Evolutionary conservation across 2,797 vertebrate species (phyloP).

Genomic region (Macroramphosus scolopax): DNA sequence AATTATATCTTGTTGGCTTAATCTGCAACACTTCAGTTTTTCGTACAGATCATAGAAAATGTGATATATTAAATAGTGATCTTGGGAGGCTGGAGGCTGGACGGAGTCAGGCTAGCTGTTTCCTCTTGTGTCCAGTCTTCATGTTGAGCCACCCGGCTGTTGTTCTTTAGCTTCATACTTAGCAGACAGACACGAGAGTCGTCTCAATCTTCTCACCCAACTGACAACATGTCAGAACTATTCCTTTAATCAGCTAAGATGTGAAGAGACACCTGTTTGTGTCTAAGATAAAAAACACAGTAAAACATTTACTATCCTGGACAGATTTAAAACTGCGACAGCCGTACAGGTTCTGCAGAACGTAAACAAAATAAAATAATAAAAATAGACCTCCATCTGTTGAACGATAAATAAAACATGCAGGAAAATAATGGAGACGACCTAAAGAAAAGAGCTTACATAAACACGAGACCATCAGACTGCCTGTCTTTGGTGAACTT

Average conservation of each 20-base stretch:
- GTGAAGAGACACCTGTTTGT: slow-evolving; percentile 7
- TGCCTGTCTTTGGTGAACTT: slow-evolving; percentile 16
- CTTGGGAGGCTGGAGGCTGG: too few species aligned
- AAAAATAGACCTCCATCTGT: slow-evolving; percentile 8
- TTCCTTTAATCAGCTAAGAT: slow-evolving; percentile 1
- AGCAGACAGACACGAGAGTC: too few species aligned
- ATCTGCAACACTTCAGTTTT: not conserved
- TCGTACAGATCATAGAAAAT: not conserved
- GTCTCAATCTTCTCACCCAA: too few species aligned
- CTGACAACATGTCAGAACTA: slow-evolving; percentile 8
- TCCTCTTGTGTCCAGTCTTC: too few species aligned
- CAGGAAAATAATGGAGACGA: slow-evolving; percentile 19
- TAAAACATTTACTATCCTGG: too few species aligned
- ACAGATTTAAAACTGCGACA: too few species aligned
- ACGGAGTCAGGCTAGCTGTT: too few species aligned
- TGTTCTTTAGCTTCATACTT: slow-evolving; percentile 8
- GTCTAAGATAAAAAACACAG: too few species aligned
- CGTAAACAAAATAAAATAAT: not conserved
- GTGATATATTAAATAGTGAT: too few species aligned
- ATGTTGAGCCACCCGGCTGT: too few species aligned
- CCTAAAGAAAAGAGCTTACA: slow-evolving; percentile 18
- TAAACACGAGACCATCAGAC: slow-evolving; percentile 25
- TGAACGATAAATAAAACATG: slow-evolving; percentile 24
- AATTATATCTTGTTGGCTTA: not conserved
- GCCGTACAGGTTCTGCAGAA: too few species aligned